phyloP scores from a whole-genome alignment of 2,888 invertebrate species.

The Poecilobothrus nobilitatus region DNA sequence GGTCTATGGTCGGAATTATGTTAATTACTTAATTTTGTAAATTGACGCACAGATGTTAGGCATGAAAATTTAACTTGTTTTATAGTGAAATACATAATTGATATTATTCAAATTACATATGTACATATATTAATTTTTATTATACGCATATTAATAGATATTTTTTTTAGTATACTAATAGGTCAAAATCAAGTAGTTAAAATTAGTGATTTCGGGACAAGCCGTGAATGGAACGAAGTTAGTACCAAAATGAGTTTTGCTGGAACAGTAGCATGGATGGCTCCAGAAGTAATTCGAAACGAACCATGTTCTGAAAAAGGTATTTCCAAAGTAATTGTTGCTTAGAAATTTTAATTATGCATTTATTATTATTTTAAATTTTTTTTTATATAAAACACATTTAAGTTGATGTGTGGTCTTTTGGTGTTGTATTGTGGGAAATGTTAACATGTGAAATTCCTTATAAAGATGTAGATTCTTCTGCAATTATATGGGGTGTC shows the following conservation, averaged over 20 bases:
- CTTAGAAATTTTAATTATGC: no score
- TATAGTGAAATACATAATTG: no score
- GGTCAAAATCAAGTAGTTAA: slow-evolving; percentile 75
- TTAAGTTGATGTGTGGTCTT: slow-evolving; percentile 93
- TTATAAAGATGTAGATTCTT: slow-evolving; percentile 88
- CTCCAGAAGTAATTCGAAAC: slow-evolving; percentile 95
- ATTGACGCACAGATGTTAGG: no score
- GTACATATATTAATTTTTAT: no score
- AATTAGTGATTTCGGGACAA: slow-evolving; percentile 97
- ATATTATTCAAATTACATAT: no score
- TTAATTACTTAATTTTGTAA: no score
- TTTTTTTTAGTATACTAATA: slow-evolving; percentile 63
- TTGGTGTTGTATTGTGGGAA: slow-evolving; percentile 97
- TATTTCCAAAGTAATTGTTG: not conserved
- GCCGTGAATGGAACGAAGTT: slow-evolving; percentile 88
- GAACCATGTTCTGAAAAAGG: slow-evolving; percentile 89
- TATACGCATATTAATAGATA: no score
- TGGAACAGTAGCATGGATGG: slow-evolving; percentile 99
- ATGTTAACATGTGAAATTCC: slow-evolving; percentile 89
- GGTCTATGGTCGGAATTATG: no score
- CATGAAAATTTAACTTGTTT: no score
- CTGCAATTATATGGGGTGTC: slow-evolving; percentile 97
- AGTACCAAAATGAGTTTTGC: slow-evolving; percentile 97
- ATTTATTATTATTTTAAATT: no score
- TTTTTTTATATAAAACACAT: not conserved